Percentiles rank a stretch among this genome's conserved stretches.
phyloP scores from a whole-genome alignment of 2,113 vertebrate species.

The Tragelaphus buxtoni region DNA sequence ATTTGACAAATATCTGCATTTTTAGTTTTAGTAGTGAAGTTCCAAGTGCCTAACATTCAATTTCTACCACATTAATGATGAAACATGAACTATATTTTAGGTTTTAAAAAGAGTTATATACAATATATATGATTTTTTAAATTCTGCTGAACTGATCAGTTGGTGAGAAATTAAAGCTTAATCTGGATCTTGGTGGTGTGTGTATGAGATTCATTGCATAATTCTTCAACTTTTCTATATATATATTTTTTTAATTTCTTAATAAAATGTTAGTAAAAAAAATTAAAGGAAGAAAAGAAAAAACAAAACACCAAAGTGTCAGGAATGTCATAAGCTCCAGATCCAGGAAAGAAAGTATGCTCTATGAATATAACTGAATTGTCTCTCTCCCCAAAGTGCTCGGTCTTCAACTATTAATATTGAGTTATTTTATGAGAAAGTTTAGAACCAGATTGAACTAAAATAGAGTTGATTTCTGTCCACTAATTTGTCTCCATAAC shows the following conservation, averaged over 20 bases:
- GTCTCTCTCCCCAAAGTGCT: not conserved
- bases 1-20: not conserved
- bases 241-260: not conserved
- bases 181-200: not conserved
- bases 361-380: not conserved
- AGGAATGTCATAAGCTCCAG: slow-evolving; percentile 5
- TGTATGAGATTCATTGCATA: not conserved
- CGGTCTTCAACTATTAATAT: not conserved
- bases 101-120: not conserved
- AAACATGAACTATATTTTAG: not conserved
- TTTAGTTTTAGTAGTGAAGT: not conserved
- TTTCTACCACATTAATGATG: not conserved
- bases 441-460: not conserved
- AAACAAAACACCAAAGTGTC: not conserved
- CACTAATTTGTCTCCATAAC: slow-evolving; percentile 28
- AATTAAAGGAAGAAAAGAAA: not conserved
- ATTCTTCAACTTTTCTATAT: not conserved
- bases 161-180: not conserved
- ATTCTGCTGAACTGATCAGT: not conserved
- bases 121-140: not conserved
- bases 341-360: not conserved
- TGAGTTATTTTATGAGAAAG: slow-evolving; percentile 29
- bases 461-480: not conserved
- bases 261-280: slow-evolving; percentile 25
- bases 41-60: not conserved